A percentile compares a stretch with the other conserved stretches of the same genome.
These are phyloP conservation scores for Monoplex corrugatus DNA, from an alignment of 2,888 invertebrate species.

Conservation along the genomic window DNA sequence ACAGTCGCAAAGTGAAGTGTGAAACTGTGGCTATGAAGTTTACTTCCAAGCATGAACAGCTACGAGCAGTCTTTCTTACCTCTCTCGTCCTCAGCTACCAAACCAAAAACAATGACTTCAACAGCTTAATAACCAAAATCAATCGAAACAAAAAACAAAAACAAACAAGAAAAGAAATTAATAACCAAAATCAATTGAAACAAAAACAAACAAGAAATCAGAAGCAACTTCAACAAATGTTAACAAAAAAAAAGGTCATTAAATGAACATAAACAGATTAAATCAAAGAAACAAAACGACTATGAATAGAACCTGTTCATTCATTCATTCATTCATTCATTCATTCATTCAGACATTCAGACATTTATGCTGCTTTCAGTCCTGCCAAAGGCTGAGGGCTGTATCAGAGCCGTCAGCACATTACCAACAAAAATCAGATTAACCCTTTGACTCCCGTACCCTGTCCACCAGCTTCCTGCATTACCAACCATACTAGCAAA, in stretches of 20 bases:
- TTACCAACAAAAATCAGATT: no score
- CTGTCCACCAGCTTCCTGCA: no score
- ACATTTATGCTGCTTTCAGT: no score
- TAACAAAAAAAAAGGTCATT: not conserved
- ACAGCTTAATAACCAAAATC: not conserved
- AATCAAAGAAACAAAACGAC: not conserved
- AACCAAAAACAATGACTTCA: not conserved
- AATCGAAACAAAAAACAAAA: constrained; percentile 4
- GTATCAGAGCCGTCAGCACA: no score
- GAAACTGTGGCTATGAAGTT: not conserved
- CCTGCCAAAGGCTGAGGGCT: no score
- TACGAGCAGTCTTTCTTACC: constrained; percentile 14
- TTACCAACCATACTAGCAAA: no score
- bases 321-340: no score
- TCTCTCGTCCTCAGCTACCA: constrained; percentile 36
- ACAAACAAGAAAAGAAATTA: not conserved
- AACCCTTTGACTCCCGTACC: no score
- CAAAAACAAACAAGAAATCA: not conserved
- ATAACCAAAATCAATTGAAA: not conserved
- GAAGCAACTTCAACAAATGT: no score
- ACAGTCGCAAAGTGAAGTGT: not conserved
- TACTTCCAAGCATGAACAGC: not conserved
- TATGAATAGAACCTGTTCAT: not conserved
- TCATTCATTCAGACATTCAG: no score
- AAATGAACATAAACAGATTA: not conserved